Evolutionary conservation across 2,113 vertebrate genomes (phyloP), one percentile per base, ranked within the genome.

Genomic region (Cephalopholis sonnerati): DNA sequence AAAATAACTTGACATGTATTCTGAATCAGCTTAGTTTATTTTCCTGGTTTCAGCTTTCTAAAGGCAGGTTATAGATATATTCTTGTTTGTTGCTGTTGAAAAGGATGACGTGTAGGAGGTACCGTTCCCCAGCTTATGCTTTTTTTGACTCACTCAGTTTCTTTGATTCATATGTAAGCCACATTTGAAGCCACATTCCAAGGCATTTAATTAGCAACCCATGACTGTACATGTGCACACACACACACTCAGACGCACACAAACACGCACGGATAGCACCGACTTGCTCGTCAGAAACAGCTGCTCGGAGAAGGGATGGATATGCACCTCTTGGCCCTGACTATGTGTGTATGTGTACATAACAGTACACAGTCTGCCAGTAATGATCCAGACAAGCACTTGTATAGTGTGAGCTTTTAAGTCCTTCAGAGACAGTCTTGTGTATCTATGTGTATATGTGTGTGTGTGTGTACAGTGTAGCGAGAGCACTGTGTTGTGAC

Each of bases 301-400:
- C 66, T 70, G 50, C 59, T 20, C 1, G 66, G 53, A 63, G 25
- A 62, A 46, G 29, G 59, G n/a, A 72, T 76, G 57, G 41, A 79
- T 71, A 8, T 29, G n/a, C 51, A 74, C 78, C 41, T 76, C 65
- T 58, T 58, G 44, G 79, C 74, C 71, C 53, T 24, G 53, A 24
- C 18, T 76, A 0, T 66, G 46, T 80, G 64, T 73, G 63, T 68
- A 12, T 78, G 69, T 79, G 62, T 80, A 55, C 44, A 53, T 24
- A 67, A 59, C 36, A 9, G 67, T n/a, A 61, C 53, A 58, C 74
- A 67, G n/a, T 63, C 72, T 58, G 72, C 64, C 75, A 72, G 63
- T 87, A 91, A 91, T 88, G 82, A 84, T 84, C 72, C 41, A 82
- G 76, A 68, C 74, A 51, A 87, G 74, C 61, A 72, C 85, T 87